phyloP scores from a whole-genome alignment of 64 coral and sea anemone species.

The Anthopleura sola region DNA sequence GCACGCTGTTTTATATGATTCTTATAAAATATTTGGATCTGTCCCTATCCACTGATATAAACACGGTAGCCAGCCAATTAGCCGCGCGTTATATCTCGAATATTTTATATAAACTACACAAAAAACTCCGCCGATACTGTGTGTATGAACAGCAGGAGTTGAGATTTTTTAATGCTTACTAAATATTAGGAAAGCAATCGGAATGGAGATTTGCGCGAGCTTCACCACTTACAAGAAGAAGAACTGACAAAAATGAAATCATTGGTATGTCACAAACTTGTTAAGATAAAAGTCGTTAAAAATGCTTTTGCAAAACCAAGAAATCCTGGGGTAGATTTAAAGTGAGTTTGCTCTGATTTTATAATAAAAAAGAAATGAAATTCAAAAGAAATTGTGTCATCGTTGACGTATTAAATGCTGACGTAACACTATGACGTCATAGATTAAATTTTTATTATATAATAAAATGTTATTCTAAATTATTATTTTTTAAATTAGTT shows the following conservation, averaged over 20 bases:
- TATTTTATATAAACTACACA: too few relatives aligned
- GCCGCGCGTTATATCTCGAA: too few relatives aligned
- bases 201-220: conserved; percentile 73
- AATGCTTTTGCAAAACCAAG: not conserved
- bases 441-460: not conserved
- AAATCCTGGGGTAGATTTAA: not conserved
- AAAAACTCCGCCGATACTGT: too few relatives aligned
- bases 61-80: too few relatives aligned
- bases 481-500: conserved; percentile 53
- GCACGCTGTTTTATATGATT: too few relatives aligned
- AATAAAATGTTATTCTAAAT: not conserved
- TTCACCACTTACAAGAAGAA: conserved; percentile 70
- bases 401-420: not conserved
- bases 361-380: not conserved
- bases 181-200: conserved; percentile 59
- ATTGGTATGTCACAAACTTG: conserved; percentile 44
- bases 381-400: not conserved
- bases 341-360: not conserved
- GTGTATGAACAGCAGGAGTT: not conserved
- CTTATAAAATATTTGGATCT: too few relatives aligned
- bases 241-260: conserved; percentile 83
- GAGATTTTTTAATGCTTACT: conserved; percentile 7
- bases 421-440: not conserved
- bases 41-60: too few relatives aligned
- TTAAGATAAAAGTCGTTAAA: not conserved